Evolutionary conservation across 2,113 vertebrate genomes (phyloP).

Genomic region (Uria lomvia): DNA sequence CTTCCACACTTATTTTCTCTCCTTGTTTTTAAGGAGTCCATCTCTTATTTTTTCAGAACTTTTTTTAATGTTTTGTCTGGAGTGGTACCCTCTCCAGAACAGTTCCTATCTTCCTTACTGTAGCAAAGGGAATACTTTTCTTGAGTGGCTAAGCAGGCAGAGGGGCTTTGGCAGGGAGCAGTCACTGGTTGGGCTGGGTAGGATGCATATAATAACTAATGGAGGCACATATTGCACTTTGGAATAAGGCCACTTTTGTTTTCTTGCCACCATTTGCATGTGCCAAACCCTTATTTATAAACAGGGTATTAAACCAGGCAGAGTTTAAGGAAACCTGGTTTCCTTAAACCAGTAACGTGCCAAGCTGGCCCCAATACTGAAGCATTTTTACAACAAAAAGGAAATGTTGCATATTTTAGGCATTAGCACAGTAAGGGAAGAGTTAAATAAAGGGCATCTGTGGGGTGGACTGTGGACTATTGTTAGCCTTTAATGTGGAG

Average conservation of each 20-base stretch:
- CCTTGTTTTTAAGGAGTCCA: neutral
- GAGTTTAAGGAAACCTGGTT: neutral
- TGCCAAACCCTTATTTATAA: neutral
- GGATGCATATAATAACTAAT: rapidly evolving
- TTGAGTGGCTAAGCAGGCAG: neutral
- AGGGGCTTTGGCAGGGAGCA: neutral
- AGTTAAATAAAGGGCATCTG: neutral
- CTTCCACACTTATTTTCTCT: neutral
- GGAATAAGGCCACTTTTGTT: neutral
- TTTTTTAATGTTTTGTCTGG: neutral
- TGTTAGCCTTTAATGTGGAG: neutral
- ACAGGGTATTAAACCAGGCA: neutral
- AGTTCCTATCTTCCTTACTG: neutral
- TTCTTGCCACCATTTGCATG: neutral
- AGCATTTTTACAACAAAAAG: neutral
- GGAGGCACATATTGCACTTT: neutral
- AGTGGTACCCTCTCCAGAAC: neutral
- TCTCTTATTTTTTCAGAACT: neutral
- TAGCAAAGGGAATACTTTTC: neutral
- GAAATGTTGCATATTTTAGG: neutral
- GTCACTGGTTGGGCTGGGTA: neutral
- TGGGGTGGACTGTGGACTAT: neutral
- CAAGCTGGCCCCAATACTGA: neutral
- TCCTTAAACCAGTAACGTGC: neutral
- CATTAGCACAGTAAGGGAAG: neutral